phyloP scores from a whole-genome alignment of 2,797 vertebrate genomes.

The Hydrophis major region DNA sequence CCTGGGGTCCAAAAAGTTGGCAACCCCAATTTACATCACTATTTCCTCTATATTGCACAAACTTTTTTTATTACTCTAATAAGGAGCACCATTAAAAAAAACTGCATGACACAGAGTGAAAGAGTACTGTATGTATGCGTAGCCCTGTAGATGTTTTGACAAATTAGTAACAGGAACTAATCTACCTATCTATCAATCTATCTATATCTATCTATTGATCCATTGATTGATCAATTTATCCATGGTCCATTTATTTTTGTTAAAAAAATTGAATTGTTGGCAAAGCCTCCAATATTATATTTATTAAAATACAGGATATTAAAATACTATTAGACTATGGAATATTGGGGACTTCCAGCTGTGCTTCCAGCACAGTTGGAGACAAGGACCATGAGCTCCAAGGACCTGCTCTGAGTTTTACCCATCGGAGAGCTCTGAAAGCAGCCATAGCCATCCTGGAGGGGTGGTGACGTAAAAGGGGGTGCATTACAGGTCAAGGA shows the following conservation, averaged over 20 bases:
- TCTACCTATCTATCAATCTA: background rate
- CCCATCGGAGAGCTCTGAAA: too few relatives aligned
- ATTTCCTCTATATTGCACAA: background rate
- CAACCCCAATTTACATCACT: background rate
- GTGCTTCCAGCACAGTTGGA: too few relatives aligned
- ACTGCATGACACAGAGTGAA: background rate
- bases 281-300: background rate
- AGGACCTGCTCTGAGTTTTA: too few relatives aligned
- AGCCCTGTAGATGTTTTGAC: background rate
- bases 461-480: too few relatives aligned
- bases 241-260: background rate
- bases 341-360: background rate
- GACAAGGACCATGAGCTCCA: too few relatives aligned
- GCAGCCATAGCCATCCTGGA: too few relatives aligned
- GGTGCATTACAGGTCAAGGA: too few relatives aligned
- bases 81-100: background rate
- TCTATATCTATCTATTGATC: background rate
- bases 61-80: conserved; percentile 20
- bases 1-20: too few relatives aligned
- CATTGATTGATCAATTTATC: background rate
- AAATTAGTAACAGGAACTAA: background rate
- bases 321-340: background rate
- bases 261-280: background rate
- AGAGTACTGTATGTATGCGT: background rate
- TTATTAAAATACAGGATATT: background rate